A percentile compares a stretch with the other conserved stretches of the same genome.
Evolutionary conservation across 2,888 invertebrate species (phyloP).

Genomic region (Trichogramma evanescens): DNA sequence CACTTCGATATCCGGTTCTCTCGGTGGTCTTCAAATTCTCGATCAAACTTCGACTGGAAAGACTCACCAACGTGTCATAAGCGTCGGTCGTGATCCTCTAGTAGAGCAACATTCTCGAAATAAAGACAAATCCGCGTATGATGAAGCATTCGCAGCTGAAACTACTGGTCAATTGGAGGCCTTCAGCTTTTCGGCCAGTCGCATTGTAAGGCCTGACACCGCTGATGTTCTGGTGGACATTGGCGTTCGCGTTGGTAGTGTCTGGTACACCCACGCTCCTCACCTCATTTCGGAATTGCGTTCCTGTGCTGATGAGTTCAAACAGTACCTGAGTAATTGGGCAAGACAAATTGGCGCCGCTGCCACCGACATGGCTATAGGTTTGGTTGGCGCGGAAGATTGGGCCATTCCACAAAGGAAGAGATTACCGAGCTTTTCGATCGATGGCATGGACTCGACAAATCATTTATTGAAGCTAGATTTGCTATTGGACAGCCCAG

Average conservation of each 20-base stretch:
- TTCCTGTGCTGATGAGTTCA: conserved; percentile 84
- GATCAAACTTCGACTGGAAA: conserved; percentile 81
- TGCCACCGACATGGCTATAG: conserved; percentile 89
- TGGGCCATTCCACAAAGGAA: conserved; percentile 49
- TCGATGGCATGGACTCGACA: conserved; percentile 45
- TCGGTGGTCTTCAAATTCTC: conserved; percentile 85
- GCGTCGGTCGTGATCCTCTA: conserved; percentile 72
- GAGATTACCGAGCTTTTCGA: conserved; percentile 46
- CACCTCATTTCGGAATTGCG: conserved; percentile 77
- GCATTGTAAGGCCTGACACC: conserved; percentile 33
- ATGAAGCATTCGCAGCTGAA: background rate
- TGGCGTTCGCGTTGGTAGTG: conserved; percentile 46
- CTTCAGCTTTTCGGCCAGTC: conserved; percentile 52
- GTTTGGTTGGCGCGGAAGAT: conserved; percentile 68
- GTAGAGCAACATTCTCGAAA: conserved; percentile 42
- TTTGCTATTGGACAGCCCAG: conserved; percentile 82
- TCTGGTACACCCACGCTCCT: conserved; percentile 90
- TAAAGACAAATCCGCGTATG: too few species aligned
- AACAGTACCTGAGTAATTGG: conserved; percentile 77
- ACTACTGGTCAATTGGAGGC: conserved; percentile 41
- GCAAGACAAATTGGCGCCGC: conserved; percentile 81
- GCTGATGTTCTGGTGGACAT: conserved; percentile 39
- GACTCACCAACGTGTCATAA: conserved; percentile 76
- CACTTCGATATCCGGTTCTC: conserved; percentile 67
- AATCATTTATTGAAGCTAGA: conserved; percentile 55